Percentiles rank a stretch among this genome's conserved stretches.
Evolutionary conservation across 2,888 invertebrate genomes (phyloP).

Genomic region (Loripinus fragilis): DNA sequence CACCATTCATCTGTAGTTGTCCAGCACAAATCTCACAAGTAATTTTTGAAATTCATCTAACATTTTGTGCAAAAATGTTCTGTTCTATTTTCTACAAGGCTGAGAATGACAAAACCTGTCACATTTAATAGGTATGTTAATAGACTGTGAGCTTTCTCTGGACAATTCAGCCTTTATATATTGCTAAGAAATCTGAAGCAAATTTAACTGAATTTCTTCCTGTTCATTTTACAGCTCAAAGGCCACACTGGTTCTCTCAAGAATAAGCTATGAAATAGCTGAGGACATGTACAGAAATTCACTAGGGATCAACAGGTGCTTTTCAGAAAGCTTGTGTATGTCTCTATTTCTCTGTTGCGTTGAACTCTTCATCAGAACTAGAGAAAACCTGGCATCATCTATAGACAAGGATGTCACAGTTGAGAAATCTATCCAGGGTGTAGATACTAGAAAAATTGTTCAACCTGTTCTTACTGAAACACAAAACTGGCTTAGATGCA

Average conservation of each 20-base stretch:
- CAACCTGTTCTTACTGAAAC: not conserved
- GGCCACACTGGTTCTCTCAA: not conserved
- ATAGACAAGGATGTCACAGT: not conserved
- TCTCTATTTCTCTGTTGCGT: not conserved
- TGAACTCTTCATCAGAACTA: not conserved
- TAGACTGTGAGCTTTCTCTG: too few relatives aligned
- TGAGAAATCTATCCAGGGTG: not conserved
- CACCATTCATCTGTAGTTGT: too few relatives aligned
- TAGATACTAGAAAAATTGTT: not conserved
- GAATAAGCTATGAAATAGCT: not conserved
- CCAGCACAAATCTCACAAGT: too few relatives aligned
- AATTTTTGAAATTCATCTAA: too few relatives aligned
- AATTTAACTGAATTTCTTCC: too few relatives aligned
- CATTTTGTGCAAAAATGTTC: too few relatives aligned
- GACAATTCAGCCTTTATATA: too few relatives aligned
- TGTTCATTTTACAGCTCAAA: not conserved
- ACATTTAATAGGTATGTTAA: too few relatives aligned
- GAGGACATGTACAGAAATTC: not conserved
- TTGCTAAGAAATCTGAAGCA: too few relatives aligned
- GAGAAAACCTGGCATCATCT: not conserved
- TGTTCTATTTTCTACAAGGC: too few relatives aligned
- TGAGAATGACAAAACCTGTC: too few relatives aligned
- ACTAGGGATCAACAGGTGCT: not conserved
- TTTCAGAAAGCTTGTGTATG: not conserved
- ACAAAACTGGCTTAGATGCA: not conserved